Percentiles rank a stretch among this genome's conserved stretches.
These are phyloP conservation scores for Orycteropus afer DNA, from an alignment of 2,113 vertebrate species.

Conservation along the genomic window DNA sequence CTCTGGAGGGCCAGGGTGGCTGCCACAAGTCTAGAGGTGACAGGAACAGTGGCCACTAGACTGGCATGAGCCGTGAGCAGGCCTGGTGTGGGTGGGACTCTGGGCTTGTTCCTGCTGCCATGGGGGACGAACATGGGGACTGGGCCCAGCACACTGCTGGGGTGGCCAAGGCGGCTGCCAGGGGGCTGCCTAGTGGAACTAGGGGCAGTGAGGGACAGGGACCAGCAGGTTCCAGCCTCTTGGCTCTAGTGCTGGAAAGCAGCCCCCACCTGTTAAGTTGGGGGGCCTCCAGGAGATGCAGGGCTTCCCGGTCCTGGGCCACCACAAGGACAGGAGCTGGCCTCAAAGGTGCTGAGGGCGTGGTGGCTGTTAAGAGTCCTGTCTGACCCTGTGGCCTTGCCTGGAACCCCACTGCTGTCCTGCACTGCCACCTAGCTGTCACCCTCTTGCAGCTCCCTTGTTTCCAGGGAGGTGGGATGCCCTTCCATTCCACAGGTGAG, in stretches of 20 bases:
- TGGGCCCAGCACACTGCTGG: background rate
- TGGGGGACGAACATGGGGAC: background rate
- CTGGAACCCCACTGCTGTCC: background rate
- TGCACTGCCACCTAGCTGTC: rapidly evolving
- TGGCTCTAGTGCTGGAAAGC: background rate
- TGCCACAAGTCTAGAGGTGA: too few species aligned
- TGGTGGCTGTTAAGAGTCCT: too few species aligned
- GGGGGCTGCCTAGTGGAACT: rapidly evolving
- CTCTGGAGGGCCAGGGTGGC: background rate
- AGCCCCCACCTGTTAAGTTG: background rate
- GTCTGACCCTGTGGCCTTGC: background rate
- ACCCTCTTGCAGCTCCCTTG: too few species aligned
- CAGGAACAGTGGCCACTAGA: too few species aligned
- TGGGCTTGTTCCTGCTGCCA: too few species aligned
- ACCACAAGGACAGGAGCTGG: rapidly evolving
- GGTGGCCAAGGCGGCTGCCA: too few species aligned
- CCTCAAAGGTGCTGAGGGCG: rapidly evolving
- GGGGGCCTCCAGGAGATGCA: background rate
- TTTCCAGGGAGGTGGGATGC: background rate
- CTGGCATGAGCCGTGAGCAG: background rate
- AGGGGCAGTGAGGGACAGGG: too few species aligned
- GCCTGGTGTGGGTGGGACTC: too few species aligned
- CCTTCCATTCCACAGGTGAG: background rate
- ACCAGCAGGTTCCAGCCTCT: rapidly evolving
- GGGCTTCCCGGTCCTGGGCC: background rate